phyloP scores from a whole-genome alignment of 1,140 invertebrate genomes.

The Sycobia sp. region DNA sequence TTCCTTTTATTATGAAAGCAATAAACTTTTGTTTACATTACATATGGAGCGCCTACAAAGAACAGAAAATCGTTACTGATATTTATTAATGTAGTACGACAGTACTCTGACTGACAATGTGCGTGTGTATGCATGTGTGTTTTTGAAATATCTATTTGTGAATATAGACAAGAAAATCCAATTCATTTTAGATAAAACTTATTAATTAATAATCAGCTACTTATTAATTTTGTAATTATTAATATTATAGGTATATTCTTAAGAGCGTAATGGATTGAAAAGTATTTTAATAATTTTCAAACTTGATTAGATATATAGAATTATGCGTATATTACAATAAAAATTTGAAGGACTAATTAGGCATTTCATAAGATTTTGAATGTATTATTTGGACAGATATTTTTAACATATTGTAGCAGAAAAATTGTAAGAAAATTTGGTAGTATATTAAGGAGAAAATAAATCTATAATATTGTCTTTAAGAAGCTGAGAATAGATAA shows the following conservation, averaged over 20 bases:
- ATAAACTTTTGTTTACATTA: constrained; percentile 67
- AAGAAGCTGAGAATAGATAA: too few species aligned
- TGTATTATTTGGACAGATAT: too few species aligned
- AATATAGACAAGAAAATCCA: not conserved
- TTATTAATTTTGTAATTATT: too few species aligned
- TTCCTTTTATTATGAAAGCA: constrained; percentile 70
- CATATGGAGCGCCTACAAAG: constrained; percentile 66
- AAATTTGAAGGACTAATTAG: not conserved
- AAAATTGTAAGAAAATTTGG: too few species aligned
- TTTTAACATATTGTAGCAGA: too few species aligned
- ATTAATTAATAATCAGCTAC: not conserved
- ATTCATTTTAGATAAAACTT: not conserved
- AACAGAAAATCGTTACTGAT: constrained; percentile 32
- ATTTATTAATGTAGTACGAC: constrained; percentile 8
- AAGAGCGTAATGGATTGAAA: too few species aligned
- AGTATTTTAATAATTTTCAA: too few species aligned
- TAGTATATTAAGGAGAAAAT: too few species aligned
- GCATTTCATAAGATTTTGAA: not conserved
- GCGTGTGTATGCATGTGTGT: not conserved
- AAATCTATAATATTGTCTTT: too few species aligned
- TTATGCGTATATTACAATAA: not conserved
- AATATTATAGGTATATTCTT: too few species aligned
- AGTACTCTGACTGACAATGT: constrained; percentile 3
- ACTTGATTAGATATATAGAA: too few species aligned
- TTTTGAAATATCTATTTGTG: constrained; percentile 9